Percentiles rank a stretch among this genome's conserved stretches.
These are phyloP conservation scores for Argyrosomus regius DNA, from an alignment of 2,797 vertebrate genomes.

Conservation along the genomic window DNA sequence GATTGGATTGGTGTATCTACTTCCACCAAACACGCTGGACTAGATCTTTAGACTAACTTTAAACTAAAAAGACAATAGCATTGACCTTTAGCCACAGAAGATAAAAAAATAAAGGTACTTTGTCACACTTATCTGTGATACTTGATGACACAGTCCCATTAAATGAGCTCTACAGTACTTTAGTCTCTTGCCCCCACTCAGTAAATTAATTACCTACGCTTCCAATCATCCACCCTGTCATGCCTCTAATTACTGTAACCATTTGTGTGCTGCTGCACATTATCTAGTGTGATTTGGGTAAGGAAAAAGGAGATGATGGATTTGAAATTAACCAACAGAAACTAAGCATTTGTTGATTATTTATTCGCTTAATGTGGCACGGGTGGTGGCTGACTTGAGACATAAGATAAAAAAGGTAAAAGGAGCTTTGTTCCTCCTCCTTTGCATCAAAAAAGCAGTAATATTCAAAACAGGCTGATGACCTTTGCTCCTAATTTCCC, in stretches of 20 bases:
- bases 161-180: not conserved
- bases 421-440: not conserved
- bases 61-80: no score
- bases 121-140: not conserved
- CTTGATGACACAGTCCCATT: not conserved
- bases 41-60: not conserved
- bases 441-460: not conserved
- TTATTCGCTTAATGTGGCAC: not conserved
- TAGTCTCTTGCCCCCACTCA: not conserved
- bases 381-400: not conserved
- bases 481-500: slow-evolving; percentile 32
- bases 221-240: slow-evolving; percentile 11
- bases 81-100: slow-evolving; percentile 11
- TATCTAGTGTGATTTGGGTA: slow-evolving; percentile 31
- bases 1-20: no score
- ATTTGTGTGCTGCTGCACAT: slow-evolving; percentile 17
- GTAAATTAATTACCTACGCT: slow-evolving; percentile 35
- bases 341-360: slow-evolving; percentile 2
- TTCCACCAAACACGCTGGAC: not conserved
- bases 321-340: slow-evolving; percentile 1
- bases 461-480: not conserved
- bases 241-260: slow-evolving; percentile 39
- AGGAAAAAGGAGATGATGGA: not conserved
- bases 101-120: not conserved
- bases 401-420: no score